Base-by-base conservation (phyloP, 2,888 invertebrate genomes). In the Tinea trinotella region DNA sequence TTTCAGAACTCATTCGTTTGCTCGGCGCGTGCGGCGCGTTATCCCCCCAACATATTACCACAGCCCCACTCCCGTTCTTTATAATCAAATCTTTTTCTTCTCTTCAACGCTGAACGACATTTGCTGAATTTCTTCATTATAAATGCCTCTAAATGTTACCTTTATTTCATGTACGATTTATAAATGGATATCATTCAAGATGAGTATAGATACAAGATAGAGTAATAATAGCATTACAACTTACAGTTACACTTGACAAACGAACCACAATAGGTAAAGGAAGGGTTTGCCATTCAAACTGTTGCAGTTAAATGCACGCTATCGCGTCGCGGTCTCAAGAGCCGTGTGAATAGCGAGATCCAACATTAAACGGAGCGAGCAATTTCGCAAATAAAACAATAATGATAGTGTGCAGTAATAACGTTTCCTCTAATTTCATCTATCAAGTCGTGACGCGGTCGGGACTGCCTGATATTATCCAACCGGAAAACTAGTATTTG, bases 361-460 rank as follows among this genome's bases (percentile, higher is more conserved):
- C 54, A 63, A 63, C 70, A 74, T 73, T 74, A 76, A 65, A 60
- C 62, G 64, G 62, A 63, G 66, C 68, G 65, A 68, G 73, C 71
- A 70, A 76, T 76, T 75, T 76, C 66, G 72, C 68, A 75, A 76
- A 76, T 76, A 72, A 76, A 76, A 76, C 74, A 70, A 76, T 76
- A 76, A 76, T 77, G 70, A 75, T 72, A 72, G 71, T 71, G 70
- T 59, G 60, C 62, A 62, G 65, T 62, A 66, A 70, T 71, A 65
- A 70, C 65, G 69, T 68, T 74, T 70, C 70, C 71, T 74, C 65
- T 70, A 73, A 71, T 72, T 73, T 69, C 64, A 66, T 64, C 60
- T 61, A 58, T 56, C 58, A 50, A 60, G 59, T 71, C 66, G 68
- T 67, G 70, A 66, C 54, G 57, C 17, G 46, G 46, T 19, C 34